Evolutionary conservation across 1,140 invertebrate genomes (phyloP).

Genomic region (Eupeodes corollae): DNA sequence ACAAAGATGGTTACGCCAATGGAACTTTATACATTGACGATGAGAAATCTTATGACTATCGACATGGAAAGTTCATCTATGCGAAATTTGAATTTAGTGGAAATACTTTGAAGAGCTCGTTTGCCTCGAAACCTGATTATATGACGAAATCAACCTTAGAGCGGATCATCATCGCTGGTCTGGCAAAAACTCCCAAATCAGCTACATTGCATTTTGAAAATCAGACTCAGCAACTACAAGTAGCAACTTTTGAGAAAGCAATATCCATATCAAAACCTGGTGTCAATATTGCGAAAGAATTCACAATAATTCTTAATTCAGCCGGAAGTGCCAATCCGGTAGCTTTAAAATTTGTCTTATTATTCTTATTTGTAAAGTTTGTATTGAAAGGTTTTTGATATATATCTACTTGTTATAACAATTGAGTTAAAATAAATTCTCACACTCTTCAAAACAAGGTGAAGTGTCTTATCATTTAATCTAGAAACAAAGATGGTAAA

Average conservation of each 20-base stretch:
- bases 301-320: conserved; percentile 55
- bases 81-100: conserved; percentile 54
- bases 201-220: conserved; percentile 37
- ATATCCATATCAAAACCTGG: conserved; percentile 74
- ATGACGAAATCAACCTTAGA: conserved; percentile 76
- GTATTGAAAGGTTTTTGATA: no score
- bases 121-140: conserved; percentile 45
- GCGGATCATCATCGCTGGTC: conserved; percentile 69
- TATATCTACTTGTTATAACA: no score
- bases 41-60: conserved; percentile 79
- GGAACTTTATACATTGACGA: conserved; percentile 90
- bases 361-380: no score
- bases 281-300: conserved; percentile 67
- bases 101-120: conserved; percentile 55
- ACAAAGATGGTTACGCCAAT: conserved; percentile 55
- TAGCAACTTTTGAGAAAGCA: conserved; percentile 33
- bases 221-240: conserved; percentile 20
- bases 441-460: no score
- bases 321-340: no score
- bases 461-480: no score
- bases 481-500: no score
- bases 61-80: conserved; percentile 67
- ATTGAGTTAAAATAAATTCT: no score
- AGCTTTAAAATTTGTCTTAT: no score
- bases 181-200: conserved; percentile 50